Base-by-base conservation (phyloP, 2,888 invertebrate species). In the Blastobasis adustella region DNA sequence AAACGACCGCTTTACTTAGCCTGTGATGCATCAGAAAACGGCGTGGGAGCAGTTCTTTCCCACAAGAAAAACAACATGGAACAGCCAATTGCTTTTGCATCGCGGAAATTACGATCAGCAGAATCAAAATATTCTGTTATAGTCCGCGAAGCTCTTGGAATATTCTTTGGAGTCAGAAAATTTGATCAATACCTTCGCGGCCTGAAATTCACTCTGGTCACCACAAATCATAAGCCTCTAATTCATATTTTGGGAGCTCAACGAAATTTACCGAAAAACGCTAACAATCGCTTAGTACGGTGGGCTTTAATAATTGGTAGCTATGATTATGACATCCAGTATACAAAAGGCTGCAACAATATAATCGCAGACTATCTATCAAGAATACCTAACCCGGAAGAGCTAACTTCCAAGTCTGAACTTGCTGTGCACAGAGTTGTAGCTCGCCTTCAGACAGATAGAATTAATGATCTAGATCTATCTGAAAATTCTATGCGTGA, bases 161-260 rank as follows among this genome's bases (percentile, higher is more conserved):
- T 54, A 1, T 54, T 54, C n/a, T 55, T 54, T 44, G 55, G 53
- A 43, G 52, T 54, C 10, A 50, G 54, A 42, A 54, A 55, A 49
- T 52, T 50, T 45, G 49, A 54, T 40, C 54, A 54, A 44, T 54
- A 49, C 46, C 42, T 55, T 8, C 43, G 50, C 4, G 45, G 48
- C 36, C 45, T 10, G 6, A 44, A 44, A 52, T 55, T 52, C 37
- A 52, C 43, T n/a, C 6, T 55, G 10, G 41, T 55, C 2, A n/a
- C n/a, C n/a, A 55, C 50, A 7, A 50, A 55, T 37, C 50, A 55
- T 37, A 55, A 53, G 43, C 53, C 51, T 6, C 23, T 51, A n/a
- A 50, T 53, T n/a, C 42, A 55, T 10, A 46, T 55, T 1, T 45
- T 53, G 41, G 55, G 51, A 6, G 7, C 53, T n/a, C 49, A 49